phyloP scores from a whole-genome alignment of 2,888 invertebrate genomes.

The Conops quadrifasciatus region DNA sequence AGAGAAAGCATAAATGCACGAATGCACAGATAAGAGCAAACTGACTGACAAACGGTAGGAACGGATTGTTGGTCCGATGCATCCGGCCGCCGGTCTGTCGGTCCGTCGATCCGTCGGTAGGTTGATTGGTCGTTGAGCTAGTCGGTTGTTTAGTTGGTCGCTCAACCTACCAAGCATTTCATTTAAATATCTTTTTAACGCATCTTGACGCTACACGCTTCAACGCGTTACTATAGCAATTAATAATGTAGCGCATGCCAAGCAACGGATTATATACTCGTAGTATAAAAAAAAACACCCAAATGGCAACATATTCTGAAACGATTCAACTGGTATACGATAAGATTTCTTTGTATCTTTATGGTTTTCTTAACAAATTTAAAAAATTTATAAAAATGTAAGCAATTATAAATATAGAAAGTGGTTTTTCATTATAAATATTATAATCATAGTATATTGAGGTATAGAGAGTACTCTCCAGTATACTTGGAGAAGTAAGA shows the following conservation, averaged over 20 bases:
- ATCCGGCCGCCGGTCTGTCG: not conserved
- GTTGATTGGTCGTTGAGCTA: too few species aligned
- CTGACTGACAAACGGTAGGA: not conserved
- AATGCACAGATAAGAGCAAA: not conserved
- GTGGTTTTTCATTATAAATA: too few species aligned
- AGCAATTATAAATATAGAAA: too few species aligned
- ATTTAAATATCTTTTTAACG: slow-evolving; percentile 30
- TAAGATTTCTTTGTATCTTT: not conserved
- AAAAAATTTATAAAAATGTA: too few species aligned
- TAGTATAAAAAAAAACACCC: not conserved
- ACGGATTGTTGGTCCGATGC: not conserved
- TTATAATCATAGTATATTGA: too few species aligned
- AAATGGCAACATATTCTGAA: not conserved
- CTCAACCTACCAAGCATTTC: not conserved
- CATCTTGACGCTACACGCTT: slow-evolving; percentile 26
- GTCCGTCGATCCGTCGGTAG: too few species aligned
- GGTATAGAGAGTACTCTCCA: too few species aligned
- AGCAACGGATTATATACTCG: slow-evolving; percentile 6
- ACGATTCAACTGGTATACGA: slow-evolving; percentile 1
- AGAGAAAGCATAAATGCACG: not conserved
- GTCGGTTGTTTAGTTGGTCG: too few species aligned
- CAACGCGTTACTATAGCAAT: slow-evolving; percentile 23
- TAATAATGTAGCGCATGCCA: slow-evolving; percentile 14
- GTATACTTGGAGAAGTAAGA: too few species aligned
- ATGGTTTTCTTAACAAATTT: not conserved